Conservation (phyloP, 2,113 vertebrate genomes). For the Corythornis vintsioides region DNA sequence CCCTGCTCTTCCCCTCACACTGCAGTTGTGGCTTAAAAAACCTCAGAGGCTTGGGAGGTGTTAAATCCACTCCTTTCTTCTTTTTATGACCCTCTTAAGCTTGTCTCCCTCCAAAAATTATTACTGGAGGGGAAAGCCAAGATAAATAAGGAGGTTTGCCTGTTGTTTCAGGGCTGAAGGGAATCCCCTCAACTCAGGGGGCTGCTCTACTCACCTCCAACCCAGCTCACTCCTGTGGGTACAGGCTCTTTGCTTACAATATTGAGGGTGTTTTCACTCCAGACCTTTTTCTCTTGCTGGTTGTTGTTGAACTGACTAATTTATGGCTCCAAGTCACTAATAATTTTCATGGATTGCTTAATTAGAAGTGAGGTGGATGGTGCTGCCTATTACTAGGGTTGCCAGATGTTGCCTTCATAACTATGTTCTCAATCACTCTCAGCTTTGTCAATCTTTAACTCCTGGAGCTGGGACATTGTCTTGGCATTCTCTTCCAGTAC, state of each 20-base stretch:
- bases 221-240: accelerated
- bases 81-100: slow-evolving; percentile 13
- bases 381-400: background rate
- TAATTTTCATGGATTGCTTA: background rate
- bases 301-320: background rate
- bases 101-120: background rate
- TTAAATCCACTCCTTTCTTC: background rate
- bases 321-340: background rate
- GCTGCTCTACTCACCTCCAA: background rate
- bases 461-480: background rate
- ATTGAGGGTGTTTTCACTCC: background rate
- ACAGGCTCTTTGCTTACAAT: accelerated
- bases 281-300: background rate
- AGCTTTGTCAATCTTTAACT: background rate
- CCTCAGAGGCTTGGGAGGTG: background rate
- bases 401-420: background rate
- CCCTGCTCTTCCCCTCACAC: background rate
- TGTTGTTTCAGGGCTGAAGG: background rate
- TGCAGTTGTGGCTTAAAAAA: accelerated
- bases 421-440: background rate
- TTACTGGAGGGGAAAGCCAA: background rate
- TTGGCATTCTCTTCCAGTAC: accelerated
- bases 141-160: background rate
- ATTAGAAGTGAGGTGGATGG: background rate
- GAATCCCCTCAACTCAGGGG: background rate